Base-by-base conservation (phyloP, 2,797 vertebrate species). In the Phataginus tricuspis region DNA sequence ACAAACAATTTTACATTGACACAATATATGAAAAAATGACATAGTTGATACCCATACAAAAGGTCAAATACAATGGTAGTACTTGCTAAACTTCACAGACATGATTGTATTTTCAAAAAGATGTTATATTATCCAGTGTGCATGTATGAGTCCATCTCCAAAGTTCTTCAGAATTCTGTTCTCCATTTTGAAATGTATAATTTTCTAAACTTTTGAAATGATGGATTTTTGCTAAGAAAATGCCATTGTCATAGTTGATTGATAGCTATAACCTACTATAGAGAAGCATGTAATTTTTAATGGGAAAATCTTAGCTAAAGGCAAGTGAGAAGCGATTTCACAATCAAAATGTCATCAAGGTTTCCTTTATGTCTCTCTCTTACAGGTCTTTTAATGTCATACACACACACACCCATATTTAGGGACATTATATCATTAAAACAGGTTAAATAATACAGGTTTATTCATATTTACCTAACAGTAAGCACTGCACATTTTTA, bases 241-340 rank as follows among this genome's bases (percentile, higher is more conserved):
- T 95, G 61, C 79, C 77, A 83, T 92, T 97, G 31, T 83, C 66
- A 45, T 63, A 78, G 49, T 83, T 96, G 96, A 96, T 86, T 97
- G 63, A 94, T 94, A 97, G 9, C 8, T 68, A 63, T 95, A 97
- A 92, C 5, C n/a, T 93, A 45, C 34, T 66, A 63, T 29, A 71
- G 7, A 68, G n/a, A 97, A 95, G 8, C 39, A 90, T 71, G 77
- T 90, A 49, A 94, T 97, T 96, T 96, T 96, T 96, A 97, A 97
- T 77, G 16, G 82, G 79, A 79, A 96, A 94, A 5, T 68, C 66
- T 89, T 90, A 96, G 51, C 68, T 85, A 82, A 68, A 96, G 21
- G 59, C 12, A 97, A 97, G 95, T 85, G 18, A 95, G 63, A 72
- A 95, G 39, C 39, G 96, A 91, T 97, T 98, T 97, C 66, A 83